Evolutionary conservation across 23 tunicate genomes (phyloP).

Genomic region (Trididemnum miniatum): DNA sequence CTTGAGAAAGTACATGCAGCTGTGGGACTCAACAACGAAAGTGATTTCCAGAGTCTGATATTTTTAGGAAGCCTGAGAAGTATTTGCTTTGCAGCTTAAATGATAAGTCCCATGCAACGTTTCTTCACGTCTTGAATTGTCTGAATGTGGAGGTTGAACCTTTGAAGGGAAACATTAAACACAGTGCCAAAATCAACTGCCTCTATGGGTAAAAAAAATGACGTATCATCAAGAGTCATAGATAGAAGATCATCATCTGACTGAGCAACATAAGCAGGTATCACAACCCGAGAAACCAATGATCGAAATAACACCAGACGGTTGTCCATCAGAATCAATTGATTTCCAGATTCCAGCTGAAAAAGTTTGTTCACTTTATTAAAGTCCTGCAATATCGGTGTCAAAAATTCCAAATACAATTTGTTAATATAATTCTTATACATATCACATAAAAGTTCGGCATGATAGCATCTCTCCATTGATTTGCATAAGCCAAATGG

Average conservation of each 20-base stretch:
- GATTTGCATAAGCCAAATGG: not conserved
- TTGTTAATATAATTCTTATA: no score
- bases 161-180: no score
- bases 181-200: slow-evolving; percentile 7
- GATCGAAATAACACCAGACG: not conserved
- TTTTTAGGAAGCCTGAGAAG: no score
- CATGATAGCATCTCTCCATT: not conserved
- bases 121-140: no score
- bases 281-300: not conserved
- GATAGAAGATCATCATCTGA: not conserved
- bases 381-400: not conserved
- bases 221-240: not conserved
- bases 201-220: not conserved
- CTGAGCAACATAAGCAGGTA: no score
- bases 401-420: not conserved
- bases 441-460: not conserved
- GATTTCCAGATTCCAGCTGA: not conserved
- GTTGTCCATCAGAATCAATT: not conserved
- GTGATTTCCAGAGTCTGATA: no score
- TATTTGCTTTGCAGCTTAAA: no score
- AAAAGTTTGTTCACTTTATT: not conserved
- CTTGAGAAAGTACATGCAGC: no score
- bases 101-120: no score
- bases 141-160: no score
- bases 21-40: no score